Percentiles rank a stretch among this genome's conserved stretches.
phyloP scores from a whole-genome alignment of 2,888 invertebrate genomes.

The Platynereis dumerilii region DNA sequence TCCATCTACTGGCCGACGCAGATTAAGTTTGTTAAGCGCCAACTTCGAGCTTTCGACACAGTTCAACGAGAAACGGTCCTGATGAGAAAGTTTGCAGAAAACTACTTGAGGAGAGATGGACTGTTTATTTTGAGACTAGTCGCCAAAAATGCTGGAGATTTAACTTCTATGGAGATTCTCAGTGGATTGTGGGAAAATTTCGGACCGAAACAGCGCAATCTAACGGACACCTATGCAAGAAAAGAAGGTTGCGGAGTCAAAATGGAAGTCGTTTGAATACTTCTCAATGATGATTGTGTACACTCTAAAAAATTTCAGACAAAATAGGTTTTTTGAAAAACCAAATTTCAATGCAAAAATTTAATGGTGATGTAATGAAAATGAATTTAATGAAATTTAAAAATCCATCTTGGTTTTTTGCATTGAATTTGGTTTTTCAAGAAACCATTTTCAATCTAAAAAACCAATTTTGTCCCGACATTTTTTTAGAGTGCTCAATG shows the following conservation, averaged over 20 bases:
- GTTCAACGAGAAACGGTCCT: slow-evolving; percentile 38
- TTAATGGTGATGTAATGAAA: no score
- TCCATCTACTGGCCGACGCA: slow-evolving; percentile 27
- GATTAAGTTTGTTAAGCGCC: slow-evolving; percentile 27
- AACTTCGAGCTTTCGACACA: slow-evolving; percentile 37
- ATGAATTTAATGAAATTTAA: no score
- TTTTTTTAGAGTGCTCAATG: no score
- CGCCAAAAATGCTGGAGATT: slow-evolving; percentile 59
- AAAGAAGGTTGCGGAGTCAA: slow-evolving; percentile 2
- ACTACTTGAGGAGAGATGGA: slow-evolving; percentile 58
- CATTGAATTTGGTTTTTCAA: no score
- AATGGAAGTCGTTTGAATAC: slow-evolving; percentile 20
- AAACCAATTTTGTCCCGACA: no score
- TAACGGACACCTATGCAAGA: slow-evolving; percentile 13
- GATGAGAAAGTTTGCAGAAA: slow-evolving; percentile 52
- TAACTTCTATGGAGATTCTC: slow-evolving; percentile 52
- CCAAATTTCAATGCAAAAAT: no score
- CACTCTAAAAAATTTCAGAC: no score
- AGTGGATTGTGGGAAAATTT: slow-evolving; percentile 52
- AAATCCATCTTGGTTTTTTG: no score
- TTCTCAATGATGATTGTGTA: no score
- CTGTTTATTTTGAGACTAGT: slow-evolving; percentile 58
- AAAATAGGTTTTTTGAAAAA: no score
- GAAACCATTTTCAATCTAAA: no score
- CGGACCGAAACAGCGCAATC: slow-evolving; percentile 37